phyloP scores from a whole-genome alignment of 2,797 vertebrate genomes.

The Acomys russatus region DNA sequence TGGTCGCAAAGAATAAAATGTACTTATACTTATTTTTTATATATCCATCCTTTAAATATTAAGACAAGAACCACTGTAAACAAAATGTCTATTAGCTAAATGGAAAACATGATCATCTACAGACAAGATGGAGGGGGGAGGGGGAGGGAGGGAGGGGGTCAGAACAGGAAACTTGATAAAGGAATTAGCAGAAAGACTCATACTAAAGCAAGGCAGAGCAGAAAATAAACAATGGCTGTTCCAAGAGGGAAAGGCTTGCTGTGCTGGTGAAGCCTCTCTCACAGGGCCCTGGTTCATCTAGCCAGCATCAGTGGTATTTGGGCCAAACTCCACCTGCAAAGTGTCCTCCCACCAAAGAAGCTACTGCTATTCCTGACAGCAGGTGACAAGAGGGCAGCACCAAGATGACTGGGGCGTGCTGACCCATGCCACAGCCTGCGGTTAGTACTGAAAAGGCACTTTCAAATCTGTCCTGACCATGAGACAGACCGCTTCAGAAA shows the following conservation, averaged over 20 bases:
- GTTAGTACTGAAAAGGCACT: neutral
- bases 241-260: neutral
- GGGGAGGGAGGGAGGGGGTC: too few relatives aligned
- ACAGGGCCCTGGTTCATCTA: neutral
- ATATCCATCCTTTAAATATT: conserved; percentile 40
- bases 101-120: neutral
- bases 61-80: neutral
- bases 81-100: conserved; percentile 17
- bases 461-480: neutral
- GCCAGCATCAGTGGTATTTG: neutral
- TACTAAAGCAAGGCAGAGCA: neutral
- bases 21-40: conserved; percentile 7
- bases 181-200: neutral
- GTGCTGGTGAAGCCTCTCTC: neutral
- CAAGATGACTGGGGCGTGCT: too few relatives aligned
- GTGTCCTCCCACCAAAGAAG: neutral
- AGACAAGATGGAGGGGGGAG: neutral
- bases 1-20: neutral
- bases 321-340: conserved; percentile 18
- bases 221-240: neutral
- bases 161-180: neutral
- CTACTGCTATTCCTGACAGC: neutral
- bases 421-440: neutral
- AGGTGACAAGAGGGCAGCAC: neutral
- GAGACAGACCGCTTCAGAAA: neutral